Evolutionary conservation across 2,797 vertebrate species (phyloP).

Genomic region (Danio jaintianensis): DNA sequence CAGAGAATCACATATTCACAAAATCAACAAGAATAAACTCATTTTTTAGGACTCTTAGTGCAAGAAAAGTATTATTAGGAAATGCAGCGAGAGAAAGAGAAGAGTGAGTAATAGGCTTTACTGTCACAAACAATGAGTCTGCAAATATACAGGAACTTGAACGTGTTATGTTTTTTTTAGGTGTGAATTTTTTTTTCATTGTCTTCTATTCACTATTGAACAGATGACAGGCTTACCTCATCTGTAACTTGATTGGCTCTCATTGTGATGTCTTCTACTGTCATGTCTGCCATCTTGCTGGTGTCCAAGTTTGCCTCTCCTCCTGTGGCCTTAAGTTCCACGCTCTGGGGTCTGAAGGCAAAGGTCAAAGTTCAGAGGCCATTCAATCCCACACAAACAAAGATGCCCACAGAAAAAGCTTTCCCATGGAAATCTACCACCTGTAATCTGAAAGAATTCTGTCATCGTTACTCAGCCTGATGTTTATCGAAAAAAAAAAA

Average conservation of each 20-base stretch:
- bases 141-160: not conserved
- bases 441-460: constrained; percentile 2
- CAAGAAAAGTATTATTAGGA: not conserved
- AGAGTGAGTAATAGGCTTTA: not conserved
- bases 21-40: not conserved
- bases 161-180: not conserved
- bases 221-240: constrained; percentile 81
- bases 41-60: not conserved
- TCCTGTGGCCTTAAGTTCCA: constrained; percentile 72
- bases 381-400: not conserved
- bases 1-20: not conserved
- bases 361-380: not conserved
- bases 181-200: too few species aligned
- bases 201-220: not conserved
- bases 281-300: constrained; percentile 88
- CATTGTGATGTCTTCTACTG: constrained; percentile 86
- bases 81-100: not conserved
- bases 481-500: not conserved
- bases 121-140: not conserved
- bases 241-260: constrained; percentile 93
- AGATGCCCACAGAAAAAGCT: not conserved
- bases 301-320: constrained; percentile 69
- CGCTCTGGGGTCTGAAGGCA: constrained; percentile 73
- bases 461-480: not conserved
- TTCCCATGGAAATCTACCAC: constrained; percentile 6